Base-by-base conservation (phyloP, 2,797 vertebrate genomes). In the Coluber constrictor region DNA sequence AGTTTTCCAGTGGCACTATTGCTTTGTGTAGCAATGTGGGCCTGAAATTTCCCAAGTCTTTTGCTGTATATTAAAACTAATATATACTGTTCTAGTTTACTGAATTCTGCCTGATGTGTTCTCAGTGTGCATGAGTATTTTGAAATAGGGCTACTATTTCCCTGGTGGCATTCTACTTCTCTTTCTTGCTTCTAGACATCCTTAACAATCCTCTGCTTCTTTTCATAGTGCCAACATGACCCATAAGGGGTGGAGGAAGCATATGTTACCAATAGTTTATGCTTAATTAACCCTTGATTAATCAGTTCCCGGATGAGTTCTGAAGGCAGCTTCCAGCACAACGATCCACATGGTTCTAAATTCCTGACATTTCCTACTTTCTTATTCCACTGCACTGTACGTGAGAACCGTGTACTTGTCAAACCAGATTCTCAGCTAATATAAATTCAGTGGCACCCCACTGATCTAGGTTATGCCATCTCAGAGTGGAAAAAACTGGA, bases 201-300 rank as follows among this genome's bases (percentile, higher is more conserved):
- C 74, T 83, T 83, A 47, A 88, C 60, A 86, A 83, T 43, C 60
- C 4, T 51, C 60, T 55, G 37, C 25, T 43, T 60, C 37, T 60
- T 83, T 88, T 88, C 56, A 61, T 29, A 55, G 47, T 51, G n/a
- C 86, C 57, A 83, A 25, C n/a, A 83, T 89, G 90, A 91, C 20
- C 51, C 51, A 57, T 79, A 54, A 60, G 86, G 55, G 27, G 37
- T 20, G 47, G 79, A n/a, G 27, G 51, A 27, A 91, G 83, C 47
- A 83, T 83, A 29, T 89, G 63, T 18, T 79, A 32, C 61, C 61
- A 93, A 93, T 88, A 63, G 66, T 89, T 89, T 63, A 61, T 93
- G 90, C 57, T 83, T 93, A 91, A 91, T 93, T 93, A 89, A 89
- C 59, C 87, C 66, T 83, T 83, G 87, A 59, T 59, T 83, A 83